Percentiles rank a stretch among this genome's conserved stretches.
Evolutionary conservation across 2,113 vertebrate species (phyloP).

Genomic region (Sceloporus tristichus): DNA sequence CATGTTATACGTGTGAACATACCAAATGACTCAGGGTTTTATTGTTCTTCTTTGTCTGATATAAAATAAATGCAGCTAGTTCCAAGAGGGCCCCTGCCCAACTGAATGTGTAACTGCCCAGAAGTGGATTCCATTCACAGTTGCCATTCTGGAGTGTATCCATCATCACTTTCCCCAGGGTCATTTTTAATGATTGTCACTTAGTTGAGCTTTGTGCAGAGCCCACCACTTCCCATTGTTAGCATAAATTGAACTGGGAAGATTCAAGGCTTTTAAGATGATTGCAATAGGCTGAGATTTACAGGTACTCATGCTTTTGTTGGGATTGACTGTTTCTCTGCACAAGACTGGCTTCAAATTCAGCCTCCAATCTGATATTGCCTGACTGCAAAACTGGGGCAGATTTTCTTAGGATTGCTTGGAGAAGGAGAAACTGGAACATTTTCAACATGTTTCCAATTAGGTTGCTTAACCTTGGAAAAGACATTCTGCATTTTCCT

Average conservation of each 20-base stretch:
- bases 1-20: neutral
- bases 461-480: neutral
- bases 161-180: rapidly evolving
- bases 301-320: constrained; percentile 1
- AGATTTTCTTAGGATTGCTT: neutral
- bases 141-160: neutral
- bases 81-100: rapidly evolving
- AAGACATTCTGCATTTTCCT: too few species aligned
- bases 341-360: neutral
- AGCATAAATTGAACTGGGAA: constrained; percentile 30
- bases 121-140: neutral
- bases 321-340: constrained; percentile 37
- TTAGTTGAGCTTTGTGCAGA: constrained; percentile 12
- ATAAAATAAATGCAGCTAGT: neutral
- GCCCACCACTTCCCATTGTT: neutral
- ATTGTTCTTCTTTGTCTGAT: constrained; percentile 2
- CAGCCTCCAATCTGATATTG: neutral
- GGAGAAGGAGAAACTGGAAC: neutral
- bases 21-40: rapidly evolving
- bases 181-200: rapidly evolving
- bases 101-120: neutral
- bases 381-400: neutral
- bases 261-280: constrained; percentile 25
- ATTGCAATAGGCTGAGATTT: neutral
- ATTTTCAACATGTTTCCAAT: neutral